Evolutionary conservation across 2,113 vertebrate genomes (phyloP), one percentile per base, ranked within the genome.

Genomic region (Lycocorax pyrrhopterus): DNA sequence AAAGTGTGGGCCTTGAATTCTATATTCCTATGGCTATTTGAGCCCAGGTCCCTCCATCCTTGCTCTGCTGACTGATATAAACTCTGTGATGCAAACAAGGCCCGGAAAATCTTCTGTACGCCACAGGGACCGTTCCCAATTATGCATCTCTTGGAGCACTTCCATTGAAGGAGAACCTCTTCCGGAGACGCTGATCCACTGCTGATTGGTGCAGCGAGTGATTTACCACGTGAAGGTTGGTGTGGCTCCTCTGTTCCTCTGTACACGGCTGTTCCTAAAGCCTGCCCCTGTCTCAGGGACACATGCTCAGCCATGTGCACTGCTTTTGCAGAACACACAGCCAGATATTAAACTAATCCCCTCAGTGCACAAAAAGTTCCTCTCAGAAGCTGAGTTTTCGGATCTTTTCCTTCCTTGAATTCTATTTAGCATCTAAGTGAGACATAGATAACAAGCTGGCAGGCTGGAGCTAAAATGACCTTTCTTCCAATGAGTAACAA

Each of bases 261-360:
- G 21, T 2, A 6, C 1, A 2, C 20, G 81, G 69, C 67, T 17
- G 12, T 9, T 56, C 67, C 37, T 7, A 35, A 49, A 58, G 33
- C 44, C 68, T 76, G 32, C 15, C 23, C 8, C 52, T 55, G 30
- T 19, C 51, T 49, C 44, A 44, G 39, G 73, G 26, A 29, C 60
- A 64, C 7, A 0, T 0, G 3, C 17, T 86, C 37, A 14, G 15
- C 8, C 56, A 3, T 0, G 4, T 16, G 44, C 16, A 2, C 4
- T 47, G 59, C 59, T 67, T 79, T 68, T 46, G n/a, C 52, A 68
- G 52, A 56, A 21, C 35, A 44, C 44, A 19, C 26, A 75, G 49
- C 7, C 60, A 82, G 56, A 26, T 49, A 63, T 6, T 9, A n/a
- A 90, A 73, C 30, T 30, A 0, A 13, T 78, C 74, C 52, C 37